A percentile compares a stretch with the other conserved stretches of the same genome.
Evolutionary conservation across 2,888 invertebrate genomes (phyloP).

Genomic region (Shargacucullia verbasci): DNA sequence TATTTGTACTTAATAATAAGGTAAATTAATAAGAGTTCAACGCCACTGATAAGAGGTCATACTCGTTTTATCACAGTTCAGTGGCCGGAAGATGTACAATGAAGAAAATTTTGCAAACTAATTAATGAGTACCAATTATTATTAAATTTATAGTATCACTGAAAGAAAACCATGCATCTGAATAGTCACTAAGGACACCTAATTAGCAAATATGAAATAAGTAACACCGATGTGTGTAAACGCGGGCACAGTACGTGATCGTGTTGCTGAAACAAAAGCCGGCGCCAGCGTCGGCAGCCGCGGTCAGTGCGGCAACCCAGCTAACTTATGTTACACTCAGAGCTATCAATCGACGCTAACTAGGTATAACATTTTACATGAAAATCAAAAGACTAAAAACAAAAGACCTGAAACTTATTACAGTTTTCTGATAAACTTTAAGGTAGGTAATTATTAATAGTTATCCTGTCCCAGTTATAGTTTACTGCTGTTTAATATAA

Average conservation of each 20-base stretch:
- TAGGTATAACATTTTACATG: background rate
- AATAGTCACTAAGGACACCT: too few relatives aligned
- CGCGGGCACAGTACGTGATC: constrained; percentile 53
- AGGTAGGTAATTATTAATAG: too few relatives aligned
- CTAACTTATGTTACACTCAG: constrained; percentile 53
- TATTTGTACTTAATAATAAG: constrained; percentile 45
- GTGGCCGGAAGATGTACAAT: constrained; percentile 58
- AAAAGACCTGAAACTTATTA: too few relatives aligned
- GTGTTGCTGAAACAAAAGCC: constrained; percentile 62
- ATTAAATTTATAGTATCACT: too few relatives aligned
- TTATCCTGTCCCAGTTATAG: too few relatives aligned
- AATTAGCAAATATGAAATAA: background rate
- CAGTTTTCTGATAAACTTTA: too few relatives aligned
- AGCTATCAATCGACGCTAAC: constrained; percentile 9
- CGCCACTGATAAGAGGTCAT: constrained; percentile 71
- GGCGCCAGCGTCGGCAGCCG: constrained; percentile 53
- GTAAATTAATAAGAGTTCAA: constrained; percentile 53
- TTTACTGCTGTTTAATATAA: too few relatives aligned
- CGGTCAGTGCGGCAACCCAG: constrained; percentile 59
- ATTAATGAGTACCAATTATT: too few relatives aligned
- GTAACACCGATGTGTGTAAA: background rate
- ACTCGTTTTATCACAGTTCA: constrained; percentile 56
- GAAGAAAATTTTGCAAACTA: constrained; percentile 2
- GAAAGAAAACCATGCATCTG: background rate
- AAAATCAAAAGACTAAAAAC: too few relatives aligned